phyloP scores from a whole-genome alignment of 2,113 vertebrate species.

The Xiphias gladius region DNA sequence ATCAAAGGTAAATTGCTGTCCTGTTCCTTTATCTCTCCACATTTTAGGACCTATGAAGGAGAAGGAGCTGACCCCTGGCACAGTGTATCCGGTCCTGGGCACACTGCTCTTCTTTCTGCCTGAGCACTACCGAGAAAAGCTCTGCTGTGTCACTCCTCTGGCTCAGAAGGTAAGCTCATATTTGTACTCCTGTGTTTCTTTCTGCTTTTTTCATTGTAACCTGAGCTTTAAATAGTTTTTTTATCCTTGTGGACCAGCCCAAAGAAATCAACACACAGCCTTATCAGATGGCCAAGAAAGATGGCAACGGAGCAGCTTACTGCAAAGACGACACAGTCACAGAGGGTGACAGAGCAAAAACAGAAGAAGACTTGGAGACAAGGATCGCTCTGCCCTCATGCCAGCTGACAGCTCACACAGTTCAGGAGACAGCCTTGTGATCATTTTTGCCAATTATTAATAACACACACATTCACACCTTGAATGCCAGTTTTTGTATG shows the following conservation, averaged over 20 bases:
- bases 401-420: conserved; percentile 58
- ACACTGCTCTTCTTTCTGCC: conserved; percentile 90
- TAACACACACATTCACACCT: background rate
- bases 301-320: conserved; percentile 74
- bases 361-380: conserved; percentile 46
- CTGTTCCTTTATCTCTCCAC: background rate
- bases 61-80: conserved; percentile 87
- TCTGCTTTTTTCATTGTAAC: background rate
- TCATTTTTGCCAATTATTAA: background rate
- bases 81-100: conserved; percentile 89
- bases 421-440: conserved; percentile 90
- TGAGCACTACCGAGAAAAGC: conserved; percentile 80
- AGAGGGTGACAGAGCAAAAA: conserved; percentile 45
- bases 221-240: background rate
- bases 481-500: no score
- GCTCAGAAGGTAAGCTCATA: conserved; percentile 73
- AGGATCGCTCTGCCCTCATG: conserved; percentile 25
- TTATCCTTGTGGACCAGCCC: conserved; percentile 67
- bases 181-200: background rate
- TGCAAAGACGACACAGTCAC: conserved; percentile 58
- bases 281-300: conserved; percentile 77
- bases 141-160: conserved; percentile 85
- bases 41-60: conserved; percentile 89
- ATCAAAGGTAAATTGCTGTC: background rate
- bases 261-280: conserved; percentile 34